Base-by-base conservation (phyloP, 2,888 invertebrate genomes). In the Baccha elongata region DNA sequence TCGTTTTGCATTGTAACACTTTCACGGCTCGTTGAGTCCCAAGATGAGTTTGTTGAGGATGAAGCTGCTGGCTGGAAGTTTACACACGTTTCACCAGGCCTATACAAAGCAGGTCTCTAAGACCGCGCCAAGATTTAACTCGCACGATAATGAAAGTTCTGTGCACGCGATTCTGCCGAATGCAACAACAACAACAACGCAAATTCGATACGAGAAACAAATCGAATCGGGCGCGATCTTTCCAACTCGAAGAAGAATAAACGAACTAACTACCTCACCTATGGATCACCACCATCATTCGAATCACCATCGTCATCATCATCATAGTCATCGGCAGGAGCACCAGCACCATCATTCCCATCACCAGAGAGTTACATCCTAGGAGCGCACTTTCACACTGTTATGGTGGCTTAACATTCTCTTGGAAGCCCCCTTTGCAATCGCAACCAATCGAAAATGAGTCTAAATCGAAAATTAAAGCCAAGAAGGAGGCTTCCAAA, bases 11-110 rank as follows among this genome's bases (percentile, higher is more conserved):
- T 89, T 90, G 88, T 90, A 90, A 90, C 90, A 90, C 90, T 90
- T 90, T 90, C 90, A 90, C 89, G 90, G 89, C 87, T 90, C 89
- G 89, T 90, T 90, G 89, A 87, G 87, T 85, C 64, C n/a, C 64
- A 62, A 72, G 81, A 73, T 85, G 75, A 79, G 79, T 79, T 75
- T 67, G 72, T 83, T 76, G 85, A 48, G 21, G 69, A 53, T 73
- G 64, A 62, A 46, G 73, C 73, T 74, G 73, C 65, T 60, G 69
- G 52, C 75, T 76, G 60, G 72, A 55, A 78, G 78, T 68, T 67
- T 72, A 68, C 68, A 74, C 73, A 74, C 67, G 58, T 50, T 68
- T 68, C 48, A 40, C 26, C 35, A 19, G 50, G 50, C 44, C 52
- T 65, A 48, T n/a, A n/a, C n/a, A n/a, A n/a, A 73, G 62, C 73